A percentile compares a stretch with the other conserved stretches of the same genome.
Conservation (phyloP, 2,888 invertebrate species). For the Leistus spinibarbis region DNA sequence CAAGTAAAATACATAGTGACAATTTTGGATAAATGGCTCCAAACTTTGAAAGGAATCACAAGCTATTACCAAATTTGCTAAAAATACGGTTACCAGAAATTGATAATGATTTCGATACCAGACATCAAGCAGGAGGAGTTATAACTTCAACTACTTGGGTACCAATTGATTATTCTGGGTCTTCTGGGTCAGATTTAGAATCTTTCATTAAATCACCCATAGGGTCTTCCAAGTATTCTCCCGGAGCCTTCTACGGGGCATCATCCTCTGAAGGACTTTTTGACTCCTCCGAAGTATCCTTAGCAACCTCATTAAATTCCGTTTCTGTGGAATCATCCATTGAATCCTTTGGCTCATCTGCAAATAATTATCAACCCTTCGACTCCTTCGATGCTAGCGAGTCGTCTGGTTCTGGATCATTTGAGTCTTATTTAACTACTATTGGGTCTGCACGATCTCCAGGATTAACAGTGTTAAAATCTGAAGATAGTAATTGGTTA, state of each 20-base stretch:
- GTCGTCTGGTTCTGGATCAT: no score
- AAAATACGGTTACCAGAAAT: background rate
- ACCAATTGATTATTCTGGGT: background rate
- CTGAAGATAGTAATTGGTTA: conserved; percentile 8
- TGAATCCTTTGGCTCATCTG: background rate
- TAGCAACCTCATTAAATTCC: no score
- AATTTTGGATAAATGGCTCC: background rate
- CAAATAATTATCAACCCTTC: background rate
- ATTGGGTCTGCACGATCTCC: background rate
- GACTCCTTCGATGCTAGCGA: no score
- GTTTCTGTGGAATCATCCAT: background rate
- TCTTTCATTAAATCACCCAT: no score
- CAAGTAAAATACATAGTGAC: background rate
- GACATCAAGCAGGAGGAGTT: no score
- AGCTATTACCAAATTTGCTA: background rate
- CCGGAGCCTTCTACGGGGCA: no score
- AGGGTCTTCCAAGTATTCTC: no score
- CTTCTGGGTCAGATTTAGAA: background rate
- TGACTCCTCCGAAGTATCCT: background rate
- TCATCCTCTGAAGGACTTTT: no score
- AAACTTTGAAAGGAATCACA: background rate
- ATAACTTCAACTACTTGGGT: no score
- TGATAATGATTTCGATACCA: background rate
- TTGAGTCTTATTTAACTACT: no score
- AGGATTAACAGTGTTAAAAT: background rate